Evolutionary conservation across 2,888 invertebrate genomes (phyloP).

Genomic region (Folsomia candida): DNA sequence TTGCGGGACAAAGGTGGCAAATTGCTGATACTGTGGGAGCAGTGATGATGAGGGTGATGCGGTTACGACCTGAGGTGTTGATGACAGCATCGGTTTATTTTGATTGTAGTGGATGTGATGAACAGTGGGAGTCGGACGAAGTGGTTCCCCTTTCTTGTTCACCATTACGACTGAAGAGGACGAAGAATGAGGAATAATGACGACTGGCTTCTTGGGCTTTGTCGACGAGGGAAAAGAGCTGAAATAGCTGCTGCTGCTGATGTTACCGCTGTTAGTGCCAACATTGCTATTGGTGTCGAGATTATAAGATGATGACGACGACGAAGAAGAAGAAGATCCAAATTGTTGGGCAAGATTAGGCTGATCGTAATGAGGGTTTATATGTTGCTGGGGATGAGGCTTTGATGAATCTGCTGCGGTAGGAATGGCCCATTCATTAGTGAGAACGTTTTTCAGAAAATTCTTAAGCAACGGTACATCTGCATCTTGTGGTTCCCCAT

Average conservation of each 20-base stretch:
- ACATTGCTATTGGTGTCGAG: conserved; percentile 10
- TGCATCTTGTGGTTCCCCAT: conserved; percentile 42
- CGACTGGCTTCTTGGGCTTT: background rate
- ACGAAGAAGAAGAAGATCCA: conserved; percentile 4
- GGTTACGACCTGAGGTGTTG: background rate
- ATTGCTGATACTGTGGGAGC: background rate
- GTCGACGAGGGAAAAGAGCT: conserved; percentile 6
- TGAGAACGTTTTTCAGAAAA: conserved; percentile 50
- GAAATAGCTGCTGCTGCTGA: conserved; percentile 5
- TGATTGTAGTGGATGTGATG: background rate
- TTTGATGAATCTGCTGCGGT: conserved; percentile 13
- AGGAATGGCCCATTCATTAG: conserved; percentile 45
- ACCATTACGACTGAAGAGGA: conserved; percentile 29
- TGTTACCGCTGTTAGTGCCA: conserved; percentile 1
- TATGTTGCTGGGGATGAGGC: conserved; percentile 1
- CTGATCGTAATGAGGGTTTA: conserved; percentile 7
- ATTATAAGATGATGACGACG: background rate
- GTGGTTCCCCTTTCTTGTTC: conserved; percentile 1
- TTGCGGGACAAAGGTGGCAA: conserved; percentile 26
- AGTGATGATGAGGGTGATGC: conserved; percentile 1
- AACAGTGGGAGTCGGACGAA: background rate
- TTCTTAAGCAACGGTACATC: conserved; percentile 50
- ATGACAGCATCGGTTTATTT: conserved; percentile 5
- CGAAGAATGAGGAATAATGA: conserved; percentile 11
- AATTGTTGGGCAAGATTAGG: conserved; percentile 6